Base-by-base conservation (phyloP, 2,888 invertebrate species). In the Ophraella communa region DNA sequence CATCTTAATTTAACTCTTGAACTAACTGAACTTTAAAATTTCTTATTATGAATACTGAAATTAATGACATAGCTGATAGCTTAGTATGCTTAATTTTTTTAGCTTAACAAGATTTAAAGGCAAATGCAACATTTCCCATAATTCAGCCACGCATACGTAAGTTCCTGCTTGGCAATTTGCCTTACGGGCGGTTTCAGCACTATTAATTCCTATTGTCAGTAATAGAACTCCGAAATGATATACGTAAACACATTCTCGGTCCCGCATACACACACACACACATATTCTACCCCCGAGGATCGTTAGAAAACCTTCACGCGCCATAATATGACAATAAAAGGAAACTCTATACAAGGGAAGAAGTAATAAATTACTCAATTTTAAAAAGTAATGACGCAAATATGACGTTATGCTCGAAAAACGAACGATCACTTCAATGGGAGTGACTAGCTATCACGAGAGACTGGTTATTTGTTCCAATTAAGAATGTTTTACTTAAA, bases 351-450 rank as follows among this genome's bases (percentile, higher is more conserved):
- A 54, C 44, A 33, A 59, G 66, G 64, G 63, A 56, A 45, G 44
- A 59, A 27, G 53, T 69, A 66, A 69, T 69, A 69, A 69, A 69
- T 69, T 69, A 66, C 67, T 67, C 65, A 69, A 69, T 69, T 67
- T 66, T 64, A 66, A 67, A 69, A 67, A 56, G 66, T 67, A 69
- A 69, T 67, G 69, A 69, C 62, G 67, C 64, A 67, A 66, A 65
- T 67, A 67, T 66, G 65, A 65, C 66, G 57, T 67, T 39, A 58
- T 58, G 59, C 51, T 64, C 49, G 30, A 53, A 52, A 61, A 67
- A 53, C 57, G 30, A 47, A 39, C 11, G 57, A 14, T 17, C 45
- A 33, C 24, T n/a, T n/a, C 49, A 27, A 47, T 23, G 24, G 55
- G 11, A 39, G 42, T 42, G 49, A 17, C 56, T 35, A 56, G 20